phyloP scores from a whole-genome alignment of 2,888 invertebrate genomes.

The Synanthedon formicaeformis region DNA sequence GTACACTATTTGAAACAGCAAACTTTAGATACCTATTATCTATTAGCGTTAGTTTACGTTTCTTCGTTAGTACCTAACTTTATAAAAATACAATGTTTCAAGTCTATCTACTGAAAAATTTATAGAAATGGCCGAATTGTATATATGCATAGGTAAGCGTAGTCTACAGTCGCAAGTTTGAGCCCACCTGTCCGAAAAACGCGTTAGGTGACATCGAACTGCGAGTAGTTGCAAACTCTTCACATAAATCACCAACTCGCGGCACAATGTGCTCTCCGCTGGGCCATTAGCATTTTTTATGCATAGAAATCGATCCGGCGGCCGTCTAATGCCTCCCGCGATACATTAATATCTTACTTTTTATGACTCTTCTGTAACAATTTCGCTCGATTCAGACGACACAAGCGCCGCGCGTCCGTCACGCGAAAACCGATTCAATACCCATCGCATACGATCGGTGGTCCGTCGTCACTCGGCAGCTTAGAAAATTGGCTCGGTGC shows the following conservation, averaged over 20 bases:
- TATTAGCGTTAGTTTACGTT: no score
- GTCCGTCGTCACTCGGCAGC: not conserved
- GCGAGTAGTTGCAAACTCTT: conserved; percentile 43
- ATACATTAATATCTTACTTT: conserved; percentile 72
- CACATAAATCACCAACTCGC: conserved; percentile 59
- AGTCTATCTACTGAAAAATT: no score
- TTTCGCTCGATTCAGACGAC: conserved; percentile 31
- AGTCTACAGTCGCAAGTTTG: not conserved
- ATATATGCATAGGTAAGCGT: no score
- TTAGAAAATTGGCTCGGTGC: conserved; percentile 11
- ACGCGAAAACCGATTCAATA: not conserved
- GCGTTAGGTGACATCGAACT: conserved; percentile 31
- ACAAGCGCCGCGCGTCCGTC: conserved; percentile 19
- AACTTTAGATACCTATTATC: no score
- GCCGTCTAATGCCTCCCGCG: conserved; percentile 69
- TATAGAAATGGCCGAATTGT: no score
- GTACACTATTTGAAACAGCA: no score
- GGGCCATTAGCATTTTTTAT: conserved; percentile 70
- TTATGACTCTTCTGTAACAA: conserved; percentile 68
- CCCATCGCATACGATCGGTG: not conserved
- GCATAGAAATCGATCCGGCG: conserved; percentile 67
- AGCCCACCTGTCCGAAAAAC: conserved; percentile 37
- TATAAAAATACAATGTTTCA: no score
- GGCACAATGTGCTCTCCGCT: conserved; percentile 46
- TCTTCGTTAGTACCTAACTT: no score